Base-by-base conservation (phyloP, 2,797 vertebrate species). In the Huso huso region DNA sequence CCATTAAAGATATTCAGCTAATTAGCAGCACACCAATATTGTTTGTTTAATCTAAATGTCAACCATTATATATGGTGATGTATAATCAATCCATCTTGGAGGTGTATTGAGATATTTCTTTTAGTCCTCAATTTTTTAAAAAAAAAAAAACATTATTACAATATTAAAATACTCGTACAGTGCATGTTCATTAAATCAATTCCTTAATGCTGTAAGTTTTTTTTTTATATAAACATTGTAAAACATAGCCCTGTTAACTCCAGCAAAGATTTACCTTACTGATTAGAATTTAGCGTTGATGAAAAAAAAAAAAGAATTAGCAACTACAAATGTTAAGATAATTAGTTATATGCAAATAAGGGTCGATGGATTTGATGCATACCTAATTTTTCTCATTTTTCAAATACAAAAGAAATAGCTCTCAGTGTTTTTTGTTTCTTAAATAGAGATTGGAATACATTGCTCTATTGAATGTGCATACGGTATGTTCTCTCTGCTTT, bases 231-330 rank as follows among this genome's bases (percentile, higher is more conserved):
- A 64, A 72, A 68, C 15, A 70, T 75, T 69, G 49, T 70, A 60
- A 75, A 74, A 15, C n/a, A 71, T 61, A 48, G 66, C 67, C 53
- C 58, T 64, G 62, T 72, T 70, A 72, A 74, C 66, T 67, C 64
- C 62, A 58, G n/a, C n/a, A 49, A 72, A 67, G 74, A 69, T 70
- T 72, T 68, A 71, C 67, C 66, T 69, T 67, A 58, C 71, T 70
- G 72, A 74, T 75, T 73, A 76, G 70, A 74, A 74, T 75, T 71
- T 69, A 69, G 65, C 61, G 66, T 72, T 71, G 72, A 71, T 10
- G 37, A 48, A 70, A 66, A 66, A 67, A n/a, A 58, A 74, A 74
- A 62, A 64, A 68, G 72, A 76, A 76, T 73, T 74, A 74, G 69
- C 67, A 62, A 66, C 71, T 60, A 11, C 53, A 66, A 73, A 75